phyloP scores from a whole-genome alignment of 2,888 invertebrate genomes.

The Sarcophaga subvicina region DNA sequence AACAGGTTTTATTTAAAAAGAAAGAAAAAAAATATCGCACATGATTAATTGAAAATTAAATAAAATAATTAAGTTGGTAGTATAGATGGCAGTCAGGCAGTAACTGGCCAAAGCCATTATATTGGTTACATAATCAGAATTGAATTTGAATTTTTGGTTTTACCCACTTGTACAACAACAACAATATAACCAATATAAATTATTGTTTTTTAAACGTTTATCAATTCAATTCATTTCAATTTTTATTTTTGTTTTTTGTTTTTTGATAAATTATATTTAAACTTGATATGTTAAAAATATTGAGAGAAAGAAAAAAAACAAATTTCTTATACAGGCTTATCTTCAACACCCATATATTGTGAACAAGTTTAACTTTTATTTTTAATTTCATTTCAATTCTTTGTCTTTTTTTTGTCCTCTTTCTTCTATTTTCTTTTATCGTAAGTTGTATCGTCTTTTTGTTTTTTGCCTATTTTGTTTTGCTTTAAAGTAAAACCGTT shows the following conservation, averaged over 20 bases:
- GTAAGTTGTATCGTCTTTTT: neutral
- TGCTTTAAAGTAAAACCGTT: constrained; percentile 70
- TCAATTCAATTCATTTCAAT: constrained; percentile 69
- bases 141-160: constrained; percentile 69
- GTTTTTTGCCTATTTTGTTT: neutral
- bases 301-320: neutral
- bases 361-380: constrained; percentile 37
- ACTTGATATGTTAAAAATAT: constrained; percentile 49
- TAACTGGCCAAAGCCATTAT: neutral
- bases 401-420: constrained; percentile 17
- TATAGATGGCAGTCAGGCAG: neutral
- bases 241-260: constrained; percentile 11
- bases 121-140: constrained; percentile 74
- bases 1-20: neutral
- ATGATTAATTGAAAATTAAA: constrained; percentile 58
- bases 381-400: neutral
- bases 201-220: constrained; percentile 58
- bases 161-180: constrained; percentile 67
- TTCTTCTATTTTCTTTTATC: constrained; percentile 25
- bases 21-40: neutral
- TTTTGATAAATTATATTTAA: constrained; percentile 71
- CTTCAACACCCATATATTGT: constrained; percentile 55
- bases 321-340: constrained; percentile 64
- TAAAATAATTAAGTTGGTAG: constrained; percentile 23
- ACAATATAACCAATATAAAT: constrained; percentile 43